Percentiles rank a stretch among this genome's conserved stretches.
Evolutionary conservation across 2,888 invertebrate genomes (phyloP).

Genomic region (Tipula confusa): DNA sequence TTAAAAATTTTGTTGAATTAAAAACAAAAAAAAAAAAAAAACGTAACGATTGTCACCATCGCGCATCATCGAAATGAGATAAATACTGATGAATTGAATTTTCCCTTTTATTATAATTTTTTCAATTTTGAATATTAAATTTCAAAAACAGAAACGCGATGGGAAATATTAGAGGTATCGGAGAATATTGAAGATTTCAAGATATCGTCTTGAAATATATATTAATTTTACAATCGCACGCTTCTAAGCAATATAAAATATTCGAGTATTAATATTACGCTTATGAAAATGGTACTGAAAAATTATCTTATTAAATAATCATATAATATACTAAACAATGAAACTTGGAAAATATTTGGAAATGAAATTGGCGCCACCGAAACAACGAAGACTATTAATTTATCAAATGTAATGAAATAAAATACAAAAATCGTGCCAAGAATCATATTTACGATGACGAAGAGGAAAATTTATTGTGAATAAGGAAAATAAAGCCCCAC

Average conservation of each 20-base stretch:
- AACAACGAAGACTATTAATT: not conserved
- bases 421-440: slow-evolving; percentile 20
- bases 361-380: not conserved
- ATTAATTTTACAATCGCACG: not conserved
- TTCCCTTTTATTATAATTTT: not conserved
- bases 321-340: not conserved
- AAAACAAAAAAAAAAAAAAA: not conserved
- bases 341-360: not conserved
- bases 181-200: not conserved
- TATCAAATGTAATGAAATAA: slow-evolving; percentile 5
- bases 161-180: not conserved
- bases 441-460: not conserved
- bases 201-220: too few relatives aligned
- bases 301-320: not conserved
- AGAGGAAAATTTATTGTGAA: not conserved
- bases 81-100: slow-evolving; percentile 8
- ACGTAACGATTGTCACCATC: not conserved
- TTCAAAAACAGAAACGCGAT: not conserved
- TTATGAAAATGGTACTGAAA: not conserved
- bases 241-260: not conserved
- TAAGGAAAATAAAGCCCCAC: not conserved
- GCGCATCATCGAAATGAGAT: not conserved
- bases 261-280: not conserved
- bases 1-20: not conserved
- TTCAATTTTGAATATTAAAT: not conserved